phyloP scores from a whole-genome alignment of 2,113 vertebrate species.

The Camarhynchus parvulus region DNA sequence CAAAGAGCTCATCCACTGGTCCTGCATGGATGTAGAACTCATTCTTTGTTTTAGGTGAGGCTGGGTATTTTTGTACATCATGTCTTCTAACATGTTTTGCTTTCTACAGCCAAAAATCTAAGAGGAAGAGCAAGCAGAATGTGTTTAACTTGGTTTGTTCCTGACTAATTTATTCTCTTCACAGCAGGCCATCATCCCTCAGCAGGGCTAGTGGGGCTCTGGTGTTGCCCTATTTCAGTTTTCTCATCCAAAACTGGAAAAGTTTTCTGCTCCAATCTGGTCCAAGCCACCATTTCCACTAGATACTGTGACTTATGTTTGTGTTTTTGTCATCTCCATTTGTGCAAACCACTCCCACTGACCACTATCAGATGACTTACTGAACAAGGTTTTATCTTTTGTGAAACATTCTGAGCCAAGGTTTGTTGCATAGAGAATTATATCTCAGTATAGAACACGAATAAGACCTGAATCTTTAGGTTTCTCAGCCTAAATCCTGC shows the following conservation, averaged over 20 bases:
- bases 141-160: neutral
- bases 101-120: neutral
- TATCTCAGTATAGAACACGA: neutral
- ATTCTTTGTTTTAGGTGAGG: neutral
- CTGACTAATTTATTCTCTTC: conserved; percentile 37
- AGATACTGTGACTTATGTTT: neutral
- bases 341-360: neutral
- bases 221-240: neutral
- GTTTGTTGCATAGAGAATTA: neutral
- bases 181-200: neutral
- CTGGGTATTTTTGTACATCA: neutral
- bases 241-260: neutral
- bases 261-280: neutral
- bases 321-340: neutral
- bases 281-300: neutral
- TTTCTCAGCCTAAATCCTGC: neutral
- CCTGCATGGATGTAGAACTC: neutral
- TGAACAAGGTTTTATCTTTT: neutral
- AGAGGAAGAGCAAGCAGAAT: neutral
- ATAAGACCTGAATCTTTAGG: neutral
- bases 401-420: neutral
- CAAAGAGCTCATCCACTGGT: neutral
- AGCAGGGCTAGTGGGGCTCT: neutral
- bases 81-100: neutral
- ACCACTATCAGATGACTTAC: rapidly evolving